phyloP scores from a whole-genome alignment of 2,113 vertebrate species.

The Crotalus viridis region DNA sequence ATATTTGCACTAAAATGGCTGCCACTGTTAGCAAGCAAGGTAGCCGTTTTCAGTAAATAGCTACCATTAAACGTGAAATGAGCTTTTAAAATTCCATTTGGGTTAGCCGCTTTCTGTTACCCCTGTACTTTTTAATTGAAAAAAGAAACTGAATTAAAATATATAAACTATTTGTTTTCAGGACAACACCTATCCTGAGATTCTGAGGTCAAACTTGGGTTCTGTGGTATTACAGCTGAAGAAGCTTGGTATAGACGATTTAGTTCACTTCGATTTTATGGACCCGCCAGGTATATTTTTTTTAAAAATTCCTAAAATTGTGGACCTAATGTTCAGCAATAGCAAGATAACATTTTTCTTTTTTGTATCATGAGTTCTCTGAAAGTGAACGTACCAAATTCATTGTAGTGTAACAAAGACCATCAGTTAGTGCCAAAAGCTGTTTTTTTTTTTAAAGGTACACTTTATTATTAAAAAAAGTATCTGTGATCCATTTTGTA shows the following conservation, averaged over 20 bases:
- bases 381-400: background rate
- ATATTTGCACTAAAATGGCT: background rate
- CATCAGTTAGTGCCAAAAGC: background rate
- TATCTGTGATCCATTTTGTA: background rate
- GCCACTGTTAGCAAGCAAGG: background rate
- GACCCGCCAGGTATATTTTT: constrained; percentile 88
- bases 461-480: background rate
- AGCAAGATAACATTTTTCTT: background rate
- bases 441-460: background rate
- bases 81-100: background rate
- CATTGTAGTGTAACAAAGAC: background rate
- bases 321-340: background rate
- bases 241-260: constrained; percentile 95
- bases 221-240: constrained; percentile 94
- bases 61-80: background rate
- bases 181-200: constrained; percentile 98
- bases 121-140: background rate
- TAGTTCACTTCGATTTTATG: constrained; percentile 99
- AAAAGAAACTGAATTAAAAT: background rate
- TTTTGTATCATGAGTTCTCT: background rate
- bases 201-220: constrained; percentile 92
- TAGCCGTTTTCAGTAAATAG: background rate
- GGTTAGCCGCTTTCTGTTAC: background rate
- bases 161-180: constrained; percentile 47
- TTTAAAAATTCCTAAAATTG: constrained; percentile 19